Percentiles rank a stretch among this genome's conserved stretches.
Evolutionary conservation across 1,140 invertebrate species (phyloP).

Genomic region (Drosophila athabasca): DNA sequence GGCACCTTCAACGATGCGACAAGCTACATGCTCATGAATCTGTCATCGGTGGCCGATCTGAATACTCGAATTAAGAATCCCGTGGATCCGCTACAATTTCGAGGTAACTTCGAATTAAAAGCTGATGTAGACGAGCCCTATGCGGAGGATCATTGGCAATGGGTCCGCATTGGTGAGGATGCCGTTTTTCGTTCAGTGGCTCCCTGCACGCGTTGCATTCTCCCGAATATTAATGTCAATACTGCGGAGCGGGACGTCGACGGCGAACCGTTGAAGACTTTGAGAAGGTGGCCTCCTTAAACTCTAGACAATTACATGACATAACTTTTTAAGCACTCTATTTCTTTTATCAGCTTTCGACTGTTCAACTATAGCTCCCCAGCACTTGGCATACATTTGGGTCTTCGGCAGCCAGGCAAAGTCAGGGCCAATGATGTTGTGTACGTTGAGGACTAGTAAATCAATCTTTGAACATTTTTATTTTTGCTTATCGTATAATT

Average conservation of each 20-base stretch:
- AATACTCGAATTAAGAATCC: conserved; percentile 77
- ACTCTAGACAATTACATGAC: background rate
- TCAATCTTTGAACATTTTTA: background rate
- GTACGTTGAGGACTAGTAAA: conserved; percentile 67
- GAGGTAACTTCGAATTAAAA: conserved; percentile 85
- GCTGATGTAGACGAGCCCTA: conserved; percentile 81
- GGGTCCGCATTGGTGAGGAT: conserved; percentile 83
- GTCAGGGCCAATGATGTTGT: conserved; percentile 71
- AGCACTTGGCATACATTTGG: conserved; percentile 76
- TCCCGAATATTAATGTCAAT: conserved; percentile 86
- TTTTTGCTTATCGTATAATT: conserved; percentile 18
- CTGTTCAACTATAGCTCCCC: conserved; percentile 64
- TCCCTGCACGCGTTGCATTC: conserved; percentile 84
- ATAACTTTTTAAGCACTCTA: background rate
- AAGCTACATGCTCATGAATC: conserved; percentile 84
- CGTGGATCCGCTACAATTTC: conserved; percentile 85
- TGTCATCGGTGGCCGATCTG: conserved; percentile 84
- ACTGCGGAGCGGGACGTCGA: conserved; percentile 84
- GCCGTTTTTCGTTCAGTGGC: conserved; percentile 81
- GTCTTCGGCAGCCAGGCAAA: conserved; percentile 59
- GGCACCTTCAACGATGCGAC: conserved; percentile 84
- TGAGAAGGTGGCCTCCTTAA: conserved; percentile 65
- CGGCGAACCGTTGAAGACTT: conserved; percentile 85
- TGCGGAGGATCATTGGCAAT: conserved; percentile 84
- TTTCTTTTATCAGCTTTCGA: conserved; percentile 61